Conservation (phyloP, 2,113 vertebrate genomes). For the Talpa occidentalis region DNA sequence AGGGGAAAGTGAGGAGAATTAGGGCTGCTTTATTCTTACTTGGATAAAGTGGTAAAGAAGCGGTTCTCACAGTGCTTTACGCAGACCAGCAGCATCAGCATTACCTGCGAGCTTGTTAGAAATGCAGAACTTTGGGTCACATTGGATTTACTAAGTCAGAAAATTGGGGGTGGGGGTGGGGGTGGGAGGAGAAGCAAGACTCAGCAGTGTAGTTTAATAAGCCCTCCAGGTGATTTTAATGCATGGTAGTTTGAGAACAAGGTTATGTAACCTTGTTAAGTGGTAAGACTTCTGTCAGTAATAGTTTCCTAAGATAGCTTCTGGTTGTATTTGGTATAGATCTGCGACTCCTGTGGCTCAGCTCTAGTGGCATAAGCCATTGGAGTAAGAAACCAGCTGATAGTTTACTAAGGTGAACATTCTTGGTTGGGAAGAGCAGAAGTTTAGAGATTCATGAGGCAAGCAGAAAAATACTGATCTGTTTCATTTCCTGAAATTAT, state of each 20-base stretch:
- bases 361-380: not conserved
- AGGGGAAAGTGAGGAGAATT: not conserved
- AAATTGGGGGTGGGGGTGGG: not conserved
- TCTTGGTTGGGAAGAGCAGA: slow-evolving; percentile 10
- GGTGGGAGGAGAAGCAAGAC: no score
- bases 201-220: not conserved
- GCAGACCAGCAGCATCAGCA: not conserved
- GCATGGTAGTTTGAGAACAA: not conserved
- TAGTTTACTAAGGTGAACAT: not conserved
- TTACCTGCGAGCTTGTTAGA: not conserved
- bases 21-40: not conserved
- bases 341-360: not conserved
- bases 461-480: not conserved
- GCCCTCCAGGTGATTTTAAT: not conserved
- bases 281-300: not conserved
- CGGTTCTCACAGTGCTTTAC: not conserved
- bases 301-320: not conserved
- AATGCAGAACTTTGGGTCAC: not conserved
- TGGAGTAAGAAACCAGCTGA: slow-evolving; percentile 11
- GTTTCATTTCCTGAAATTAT: slow-evolving; percentile 30
- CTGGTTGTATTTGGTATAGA: not conserved
- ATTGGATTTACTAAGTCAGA: slow-evolving; percentile 20
- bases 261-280: slow-evolving; percentile 4
- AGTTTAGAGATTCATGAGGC: not conserved
- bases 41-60: not conserved